Evolutionary conservation across 2,113 vertebrate genomes (phyloP), one percentile per base, ranked within the genome.

Genomic region (Alethe castanea): DNA sequence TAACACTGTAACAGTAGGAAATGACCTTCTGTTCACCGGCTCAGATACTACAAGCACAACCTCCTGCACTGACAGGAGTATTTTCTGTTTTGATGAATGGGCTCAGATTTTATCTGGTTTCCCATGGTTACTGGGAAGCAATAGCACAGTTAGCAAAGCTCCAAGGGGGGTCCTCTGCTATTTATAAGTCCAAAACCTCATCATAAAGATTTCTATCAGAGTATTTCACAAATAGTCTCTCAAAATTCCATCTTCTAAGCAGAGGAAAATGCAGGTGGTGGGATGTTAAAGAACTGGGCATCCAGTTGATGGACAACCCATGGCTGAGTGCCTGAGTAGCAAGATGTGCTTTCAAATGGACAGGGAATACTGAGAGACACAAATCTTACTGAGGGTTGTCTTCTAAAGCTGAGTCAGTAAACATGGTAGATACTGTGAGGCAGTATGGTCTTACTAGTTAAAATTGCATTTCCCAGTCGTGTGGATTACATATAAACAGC

Each of bases 31-130:
- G n/a, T 74, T 64, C 91, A 48, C 77, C 0, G 3, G 22, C 79
- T 66, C 44, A 20, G 33, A 20, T 40, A 11, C 56, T 60, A 33
- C 52, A 53, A 48, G 76, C 26, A 38, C n/a, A 12, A 2, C 73
- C 64, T 65, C 50, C 35, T 8, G 15, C 36, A 65, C 54, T 72
- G 84, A 65, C 74, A 71, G 66, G 60, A 86, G 57, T 76, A 70
- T 91, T 95, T 94, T 90, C 81, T 65, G 29, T 47, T 91, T 66
- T 89, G 91, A 94, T 95, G 89, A 94, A 91, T 91, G 89, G 90
- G 6, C 80, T 88, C 87, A 88, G 70, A 69, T 95, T 90, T 96
- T 66, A 47, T 90, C 85, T 82, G 87, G 87, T 95, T 92, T 96
- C 93, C 90, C 90, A 20, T 95, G 90, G 93, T 89, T 90, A 95